Conservation (phyloP, 2,888 invertebrate genomes). For the Norana najaformis region DNA sequence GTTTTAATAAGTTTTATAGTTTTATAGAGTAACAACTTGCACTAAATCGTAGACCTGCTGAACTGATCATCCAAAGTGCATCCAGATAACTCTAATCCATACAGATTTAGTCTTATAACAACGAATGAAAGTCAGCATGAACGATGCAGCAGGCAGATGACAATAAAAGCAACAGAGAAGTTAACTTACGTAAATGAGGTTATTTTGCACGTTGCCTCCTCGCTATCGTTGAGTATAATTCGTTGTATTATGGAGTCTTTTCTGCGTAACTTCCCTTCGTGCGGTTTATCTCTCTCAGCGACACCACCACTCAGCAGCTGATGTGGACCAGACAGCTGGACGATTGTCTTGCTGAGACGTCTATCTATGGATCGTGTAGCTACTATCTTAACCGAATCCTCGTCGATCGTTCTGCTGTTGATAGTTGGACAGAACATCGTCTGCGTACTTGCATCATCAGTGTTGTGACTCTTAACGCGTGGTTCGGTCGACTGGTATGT, state of each 20-base stretch:
- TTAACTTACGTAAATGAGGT: background rate
- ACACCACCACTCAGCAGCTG: background rate
- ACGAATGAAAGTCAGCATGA: no score
- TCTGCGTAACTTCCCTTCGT: background rate
- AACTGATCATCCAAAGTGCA: no score
- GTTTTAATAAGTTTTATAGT: no score
- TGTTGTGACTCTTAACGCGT: background rate
- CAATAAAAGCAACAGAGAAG: background rate
- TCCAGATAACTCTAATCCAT: no score
- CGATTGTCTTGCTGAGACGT: background rate
- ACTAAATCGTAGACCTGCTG: no score
- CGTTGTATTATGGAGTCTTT: background rate
- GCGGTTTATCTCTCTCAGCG: background rate
- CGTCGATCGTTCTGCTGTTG: background rate
- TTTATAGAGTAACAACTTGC: no score
- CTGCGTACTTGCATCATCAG: conserved; percentile 13
- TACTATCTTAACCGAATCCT: background rate
- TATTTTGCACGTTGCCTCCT: background rate
- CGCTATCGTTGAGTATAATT: background rate
- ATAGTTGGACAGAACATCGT: background rate
- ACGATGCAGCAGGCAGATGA: no score
- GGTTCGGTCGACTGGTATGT: background rate
- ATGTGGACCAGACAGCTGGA: background rate
- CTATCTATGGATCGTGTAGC: background rate
- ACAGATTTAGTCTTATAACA: no score